Percentiles rank a stretch among this genome's conserved stretches.
Evolutionary conservation across 2,113 vertebrate species (phyloP).

Genomic region (Jaculus jaculus): DNA sequence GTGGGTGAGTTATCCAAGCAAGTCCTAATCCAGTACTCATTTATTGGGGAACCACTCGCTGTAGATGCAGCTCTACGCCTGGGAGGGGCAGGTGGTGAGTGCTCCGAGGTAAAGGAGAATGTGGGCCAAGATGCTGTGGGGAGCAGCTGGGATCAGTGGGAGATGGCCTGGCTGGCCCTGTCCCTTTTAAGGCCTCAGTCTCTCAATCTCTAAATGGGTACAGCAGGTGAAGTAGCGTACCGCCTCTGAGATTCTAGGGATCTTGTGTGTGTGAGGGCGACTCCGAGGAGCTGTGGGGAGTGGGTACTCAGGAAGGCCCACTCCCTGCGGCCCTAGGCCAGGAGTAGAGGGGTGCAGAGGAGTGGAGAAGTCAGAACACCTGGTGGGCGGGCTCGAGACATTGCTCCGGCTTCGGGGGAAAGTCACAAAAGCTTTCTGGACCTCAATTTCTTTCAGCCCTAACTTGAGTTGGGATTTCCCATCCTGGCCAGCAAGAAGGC

Average conservation of each 20-base stretch:
- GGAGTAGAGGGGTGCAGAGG: not conserved
- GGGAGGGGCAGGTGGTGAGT: not conserved
- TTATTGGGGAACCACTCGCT: not conserved
- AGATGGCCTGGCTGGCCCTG: not conserved
- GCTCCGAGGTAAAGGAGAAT: not conserved
- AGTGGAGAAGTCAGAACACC: not conserved
- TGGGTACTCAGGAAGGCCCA: not conserved
- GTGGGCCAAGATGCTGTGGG: not conserved
- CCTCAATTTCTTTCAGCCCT: not conserved
- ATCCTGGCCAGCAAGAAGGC: not conserved
- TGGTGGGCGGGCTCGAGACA: not conserved
- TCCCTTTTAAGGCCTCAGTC: conserved; percentile 13
- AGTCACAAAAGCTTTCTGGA: conserved; percentile 6
- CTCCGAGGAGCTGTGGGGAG: not conserved
- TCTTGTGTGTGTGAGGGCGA: not conserved
- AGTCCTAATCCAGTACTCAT: not conserved
- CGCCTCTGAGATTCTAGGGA: not conserved
- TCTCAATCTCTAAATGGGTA: not conserved
- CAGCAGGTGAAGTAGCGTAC: not conserved
- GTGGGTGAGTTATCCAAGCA: not conserved
- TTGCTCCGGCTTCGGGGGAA: not conserved
- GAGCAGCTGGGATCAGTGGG: not conserved
- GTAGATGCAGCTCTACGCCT: not conserved
- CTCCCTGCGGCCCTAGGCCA: not conserved
- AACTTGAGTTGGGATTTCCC: not conserved